Evolutionary conservation across 2,113 vertebrate species (phyloP).

Genomic region (Stercorarius parasiticus): DNA sequence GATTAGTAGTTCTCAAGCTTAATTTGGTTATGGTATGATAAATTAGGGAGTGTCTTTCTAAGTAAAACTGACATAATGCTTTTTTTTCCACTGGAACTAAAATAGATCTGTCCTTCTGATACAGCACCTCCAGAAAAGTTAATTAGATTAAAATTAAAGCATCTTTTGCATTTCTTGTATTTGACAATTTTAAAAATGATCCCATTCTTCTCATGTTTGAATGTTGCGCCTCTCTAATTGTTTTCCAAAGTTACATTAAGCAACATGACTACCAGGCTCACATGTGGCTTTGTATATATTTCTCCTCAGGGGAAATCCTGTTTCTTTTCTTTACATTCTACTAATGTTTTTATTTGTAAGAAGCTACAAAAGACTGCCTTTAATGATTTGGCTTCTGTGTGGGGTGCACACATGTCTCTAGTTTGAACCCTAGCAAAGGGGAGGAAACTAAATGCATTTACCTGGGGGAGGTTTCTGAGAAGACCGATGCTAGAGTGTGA

Average conservation of each 20-base stretch:
- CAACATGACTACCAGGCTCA: neutral
- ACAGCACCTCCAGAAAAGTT: neutral
- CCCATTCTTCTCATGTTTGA: neutral
- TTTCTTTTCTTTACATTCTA: neutral
- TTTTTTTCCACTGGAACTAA: neutral
- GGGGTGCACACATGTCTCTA: neutral
- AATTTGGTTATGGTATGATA: constrained; percentile 52
- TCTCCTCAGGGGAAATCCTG: neutral
- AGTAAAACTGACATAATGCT: constrained; percentile 38
- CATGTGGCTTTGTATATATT: neutral
- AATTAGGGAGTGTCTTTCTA: constrained; percentile 50
- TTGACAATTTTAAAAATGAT: neutral
- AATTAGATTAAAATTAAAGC: neutral
- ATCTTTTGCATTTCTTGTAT: neutral
- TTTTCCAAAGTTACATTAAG: neutral
- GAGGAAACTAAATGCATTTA: neutral
- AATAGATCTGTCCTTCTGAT: neutral
- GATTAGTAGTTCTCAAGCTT: constrained; percentile 56
- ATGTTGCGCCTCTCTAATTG: neutral
- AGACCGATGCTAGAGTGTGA: neutral
- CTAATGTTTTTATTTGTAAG: neutral
- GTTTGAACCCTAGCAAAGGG: neutral
- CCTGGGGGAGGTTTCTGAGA: neutral
- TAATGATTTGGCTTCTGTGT: neutral
- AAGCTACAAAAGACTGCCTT: neutral